Conservation (phyloP, 2,113 vertebrate genomes). For the Lycocorax pyrrhopterus region DNA sequence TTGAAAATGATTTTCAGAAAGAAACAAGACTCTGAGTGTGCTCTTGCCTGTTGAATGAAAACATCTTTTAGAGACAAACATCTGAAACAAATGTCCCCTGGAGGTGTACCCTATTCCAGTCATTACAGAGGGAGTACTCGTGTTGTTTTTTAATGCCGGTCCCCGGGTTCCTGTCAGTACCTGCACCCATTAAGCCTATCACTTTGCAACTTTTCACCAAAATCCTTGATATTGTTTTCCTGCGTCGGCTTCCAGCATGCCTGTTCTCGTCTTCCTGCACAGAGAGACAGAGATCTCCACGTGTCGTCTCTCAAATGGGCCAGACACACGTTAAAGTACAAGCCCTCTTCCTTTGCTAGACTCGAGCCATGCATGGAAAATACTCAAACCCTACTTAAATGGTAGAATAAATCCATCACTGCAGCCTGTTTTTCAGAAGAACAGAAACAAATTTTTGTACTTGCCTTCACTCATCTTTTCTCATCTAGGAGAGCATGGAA, state of each 20-base stretch:
- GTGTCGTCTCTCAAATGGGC: neutral
- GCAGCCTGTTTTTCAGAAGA: neutral
- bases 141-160: conserved; percentile 2
- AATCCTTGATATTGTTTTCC: conserved; percentile 40
- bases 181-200: conserved; percentile 51
- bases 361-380: neutral
- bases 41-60: neutral
- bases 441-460: neutral
- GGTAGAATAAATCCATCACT: neutral
- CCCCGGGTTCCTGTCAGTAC: conserved; percentile 43
- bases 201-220: conserved; percentile 49
- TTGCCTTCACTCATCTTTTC: neutral
- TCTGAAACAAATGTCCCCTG: conserved; percentile 21
- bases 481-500: neutral
- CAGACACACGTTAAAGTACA: neutral
- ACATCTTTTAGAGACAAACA: neutral
- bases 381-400: neutral
- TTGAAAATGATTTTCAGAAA: neutral
- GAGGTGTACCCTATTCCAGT: neutral
- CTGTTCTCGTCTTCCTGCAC: neutral
- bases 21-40: neutral
- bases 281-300: neutral
- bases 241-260: neutral
- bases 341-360: neutral
- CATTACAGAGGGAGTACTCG: neutral